Evolutionary conservation across 2,888 invertebrate species (phyloP).

Genomic region (Alviniconcha strummeri): DNA sequence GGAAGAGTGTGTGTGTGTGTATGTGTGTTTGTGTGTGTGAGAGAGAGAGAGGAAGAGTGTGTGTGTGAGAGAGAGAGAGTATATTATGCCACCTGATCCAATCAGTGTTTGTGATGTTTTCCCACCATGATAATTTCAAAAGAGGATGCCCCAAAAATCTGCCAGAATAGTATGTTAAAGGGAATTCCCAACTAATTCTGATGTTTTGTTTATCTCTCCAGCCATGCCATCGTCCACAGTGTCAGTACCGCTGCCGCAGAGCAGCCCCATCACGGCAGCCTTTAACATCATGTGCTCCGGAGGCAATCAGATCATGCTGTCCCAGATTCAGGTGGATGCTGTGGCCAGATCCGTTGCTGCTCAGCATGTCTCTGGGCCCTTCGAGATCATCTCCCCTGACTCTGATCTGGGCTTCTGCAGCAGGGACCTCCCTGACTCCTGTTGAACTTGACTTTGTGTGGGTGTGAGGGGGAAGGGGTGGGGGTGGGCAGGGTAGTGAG

Average conservation of each 20-base stretch:
- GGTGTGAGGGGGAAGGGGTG: background rate
- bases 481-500: background rate
- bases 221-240: constrained; percentile 2
- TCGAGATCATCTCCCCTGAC: constrained; percentile 37
- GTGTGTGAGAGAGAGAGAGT: background rate
- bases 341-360: background rate
- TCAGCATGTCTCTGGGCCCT: constrained; percentile 10
- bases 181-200: too few relatives aligned
- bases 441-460: constrained; percentile 7
- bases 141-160: too few relatives aligned
- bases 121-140: too few relatives aligned
- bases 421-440: constrained; percentile 36
- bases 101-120: too few relatives aligned
- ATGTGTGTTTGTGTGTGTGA: background rate
- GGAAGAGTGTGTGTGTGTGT: background rate
- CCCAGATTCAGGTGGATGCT: constrained; percentile 31
- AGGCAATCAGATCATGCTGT: constrained; percentile 34
- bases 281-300: constrained; percentile 34
- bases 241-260: constrained; percentile 17
- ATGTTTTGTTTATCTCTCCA: background rate
- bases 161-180: too few relatives aligned
- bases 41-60: background rate
- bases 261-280: background rate
- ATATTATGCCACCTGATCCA: background rate
- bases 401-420: constrained; percentile 32